Percentiles rank a stretch among this genome's conserved stretches.
These are phyloP conservation scores for Isaurus tuberculatus DNA, from an alignment of 92 coral and sea anemone species.

Conservation along the genomic window DNA sequence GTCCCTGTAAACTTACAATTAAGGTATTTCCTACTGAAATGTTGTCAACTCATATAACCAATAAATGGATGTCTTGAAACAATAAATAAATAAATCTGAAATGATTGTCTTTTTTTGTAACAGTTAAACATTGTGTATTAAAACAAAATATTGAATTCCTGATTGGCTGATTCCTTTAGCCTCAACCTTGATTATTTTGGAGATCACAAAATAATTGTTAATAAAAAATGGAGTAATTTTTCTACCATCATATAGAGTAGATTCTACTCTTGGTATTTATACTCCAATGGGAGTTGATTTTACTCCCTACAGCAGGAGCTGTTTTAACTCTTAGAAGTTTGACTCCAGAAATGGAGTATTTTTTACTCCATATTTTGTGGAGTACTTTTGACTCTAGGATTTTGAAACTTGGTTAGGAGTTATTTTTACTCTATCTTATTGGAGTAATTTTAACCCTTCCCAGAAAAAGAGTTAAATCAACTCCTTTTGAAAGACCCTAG, in stretches of 20 bases:
- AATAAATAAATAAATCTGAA: not conserved
- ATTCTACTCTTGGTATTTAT: not conserved
- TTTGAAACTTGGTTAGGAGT: not conserved
- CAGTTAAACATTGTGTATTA: not conserved
- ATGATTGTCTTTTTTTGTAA: not conserved
- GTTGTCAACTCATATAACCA: not conserved
- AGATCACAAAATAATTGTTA: not conserved
- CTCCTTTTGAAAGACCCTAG: not conserved
- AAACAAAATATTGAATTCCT: not conserved
- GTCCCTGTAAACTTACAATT: not conserved
- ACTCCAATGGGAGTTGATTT: not conserved
- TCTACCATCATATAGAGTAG: not conserved
- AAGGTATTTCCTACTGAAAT: not conserved
- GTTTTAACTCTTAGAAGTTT: not conserved
- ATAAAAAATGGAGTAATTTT: not conserved
- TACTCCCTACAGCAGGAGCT: not conserved
- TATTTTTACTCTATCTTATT: too few species aligned
- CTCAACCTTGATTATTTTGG: not conserved
- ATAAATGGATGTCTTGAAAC: not conserved
- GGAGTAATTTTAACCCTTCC: not conserved
- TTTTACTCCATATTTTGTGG: not conserved
- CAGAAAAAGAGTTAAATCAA: not conserved
- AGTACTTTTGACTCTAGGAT: slow-evolving; percentile 2
- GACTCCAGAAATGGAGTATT: not conserved
- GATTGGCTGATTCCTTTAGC: not conserved